phyloP scores from a whole-genome alignment of 2,888 invertebrate genomes.

The Esperia sulphurella region DNA sequence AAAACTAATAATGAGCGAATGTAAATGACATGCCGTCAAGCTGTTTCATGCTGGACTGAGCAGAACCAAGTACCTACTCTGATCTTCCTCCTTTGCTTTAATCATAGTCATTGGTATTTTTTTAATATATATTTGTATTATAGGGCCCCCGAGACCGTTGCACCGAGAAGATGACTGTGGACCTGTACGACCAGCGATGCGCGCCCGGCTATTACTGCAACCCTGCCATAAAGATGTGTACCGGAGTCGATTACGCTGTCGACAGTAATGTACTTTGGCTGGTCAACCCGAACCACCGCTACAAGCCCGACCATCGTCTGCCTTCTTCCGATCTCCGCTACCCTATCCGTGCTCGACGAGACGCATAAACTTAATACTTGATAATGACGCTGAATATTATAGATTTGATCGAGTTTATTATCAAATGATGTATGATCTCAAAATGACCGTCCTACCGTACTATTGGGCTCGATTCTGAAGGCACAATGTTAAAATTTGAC shows the following conservation, averaged over 20 bases:
- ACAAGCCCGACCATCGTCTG: not conserved
- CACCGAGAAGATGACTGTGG: slow-evolving; percentile 54
- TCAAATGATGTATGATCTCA: too few relatives aligned
- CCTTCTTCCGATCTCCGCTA: not conserved
- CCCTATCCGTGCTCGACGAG: not conserved
- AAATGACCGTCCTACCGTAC: too few relatives aligned
- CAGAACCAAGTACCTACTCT: too few relatives aligned
- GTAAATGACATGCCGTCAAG: too few relatives aligned
- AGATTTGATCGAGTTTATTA: too few relatives aligned
- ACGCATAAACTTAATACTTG: not conserved
- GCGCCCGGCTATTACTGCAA: slow-evolving; percentile 58
- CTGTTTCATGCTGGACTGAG: too few relatives aligned
- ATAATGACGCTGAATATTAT: too few relatives aligned
- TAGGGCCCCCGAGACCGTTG: slow-evolving; percentile 42
- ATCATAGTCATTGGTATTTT: too few relatives aligned
- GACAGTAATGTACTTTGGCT: slow-evolving; percentile 39
- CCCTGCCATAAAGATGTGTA: slow-evolving; percentile 45
- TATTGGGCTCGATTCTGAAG: too few relatives aligned
- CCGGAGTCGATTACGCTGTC: slow-evolving; percentile 39
- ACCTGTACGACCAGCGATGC: slow-evolving; percentile 54
- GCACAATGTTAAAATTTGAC: too few relatives aligned
- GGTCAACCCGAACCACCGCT: slow-evolving; percentile 29
- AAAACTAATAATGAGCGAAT: too few relatives aligned
- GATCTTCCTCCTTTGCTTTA: too few relatives aligned
- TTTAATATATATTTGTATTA: not conserved